Conservation (phyloP, 1,140 invertebrate species). For the Lerema accius region DNA sequence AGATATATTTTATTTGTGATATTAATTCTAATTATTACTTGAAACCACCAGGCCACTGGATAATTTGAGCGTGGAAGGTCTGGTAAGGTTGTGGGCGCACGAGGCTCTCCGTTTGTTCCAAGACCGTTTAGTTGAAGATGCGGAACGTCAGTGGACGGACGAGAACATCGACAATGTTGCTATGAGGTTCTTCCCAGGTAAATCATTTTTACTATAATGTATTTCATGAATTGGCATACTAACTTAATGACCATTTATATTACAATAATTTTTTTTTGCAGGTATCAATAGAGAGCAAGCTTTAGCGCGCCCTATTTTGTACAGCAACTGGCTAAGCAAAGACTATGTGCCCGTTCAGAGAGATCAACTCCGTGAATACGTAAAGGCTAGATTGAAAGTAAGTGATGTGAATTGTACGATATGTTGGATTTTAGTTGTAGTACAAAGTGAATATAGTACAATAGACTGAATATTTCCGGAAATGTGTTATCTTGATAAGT, state of each 20-base stretch:
- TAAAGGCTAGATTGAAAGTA: constrained; percentile 97
- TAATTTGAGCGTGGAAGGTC: constrained; percentile 94
- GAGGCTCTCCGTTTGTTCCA: constrained; percentile 99
- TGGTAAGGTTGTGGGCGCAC: constrained; percentile 99
- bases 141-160: constrained; percentile 98
- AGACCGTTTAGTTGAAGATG: constrained; percentile 96
- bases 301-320: constrained; percentile 95
- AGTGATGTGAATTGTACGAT: not conserved
- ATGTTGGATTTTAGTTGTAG: too few species aligned
- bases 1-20: too few species aligned
- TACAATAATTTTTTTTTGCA: too few species aligned
- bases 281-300: constrained; percentile 93
- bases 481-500: too few species aligned
- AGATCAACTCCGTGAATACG: constrained; percentile 97
- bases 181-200: constrained; percentile 96
- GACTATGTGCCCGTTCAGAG: constrained; percentile 98
- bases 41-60: constrained; percentile 94
- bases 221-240: too few species aligned
- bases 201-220: not conserved
- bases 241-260: too few species aligned
- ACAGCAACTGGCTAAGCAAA: constrained; percentile 99
- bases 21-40: too few species aligned
- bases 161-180: constrained; percentile 98
- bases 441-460: too few species aligned
- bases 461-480: too few species aligned